phyloP scores from a whole-genome alignment of 2,797 vertebrate species.

The Acipenser transmontanus region DNA sequence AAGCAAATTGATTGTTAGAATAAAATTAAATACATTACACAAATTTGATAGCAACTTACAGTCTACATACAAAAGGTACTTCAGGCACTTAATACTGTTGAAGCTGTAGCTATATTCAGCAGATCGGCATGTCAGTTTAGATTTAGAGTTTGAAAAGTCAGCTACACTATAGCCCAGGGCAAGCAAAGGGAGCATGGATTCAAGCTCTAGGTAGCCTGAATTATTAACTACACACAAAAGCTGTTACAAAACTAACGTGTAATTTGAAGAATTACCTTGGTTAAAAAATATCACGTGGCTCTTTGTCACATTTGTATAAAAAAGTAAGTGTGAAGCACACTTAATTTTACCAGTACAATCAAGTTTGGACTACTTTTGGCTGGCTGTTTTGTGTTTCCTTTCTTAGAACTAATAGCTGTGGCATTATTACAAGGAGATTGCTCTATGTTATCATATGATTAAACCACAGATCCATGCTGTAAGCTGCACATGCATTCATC shows the following conservation, averaged over 20 bases:
- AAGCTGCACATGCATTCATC: constrained; percentile 4
- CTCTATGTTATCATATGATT: constrained; percentile 6
- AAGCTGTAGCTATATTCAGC: too few relatives aligned
- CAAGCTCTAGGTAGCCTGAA: constrained; percentile 19
- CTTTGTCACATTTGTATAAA: neutral
- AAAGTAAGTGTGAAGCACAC: neutral
- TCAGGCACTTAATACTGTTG: too few relatives aligned
- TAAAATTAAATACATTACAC: too few relatives aligned
- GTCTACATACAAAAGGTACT: too few relatives aligned
- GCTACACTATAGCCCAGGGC: constrained; percentile 16
- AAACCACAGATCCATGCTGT: neutral
- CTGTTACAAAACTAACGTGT: constrained; percentile 20
- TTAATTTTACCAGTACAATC: neutral
- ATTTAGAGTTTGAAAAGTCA: constrained; percentile 25
- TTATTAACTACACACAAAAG: constrained; percentile 25
- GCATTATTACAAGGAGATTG: neutral
- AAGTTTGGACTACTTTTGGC: neutral
- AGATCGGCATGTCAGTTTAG: constrained; percentile 20
- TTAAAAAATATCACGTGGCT: constrained; percentile 4
- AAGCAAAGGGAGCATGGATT: constrained; percentile 12
- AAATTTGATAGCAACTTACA: too few relatives aligned
- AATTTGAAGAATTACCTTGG: neutral
- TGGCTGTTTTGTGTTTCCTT: neutral
- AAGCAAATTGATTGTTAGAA: too few relatives aligned
- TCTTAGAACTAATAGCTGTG: too few relatives aligned